Base-by-base conservation (phyloP, 2,888 invertebrate genomes). In the Volucella inanis region DNA sequence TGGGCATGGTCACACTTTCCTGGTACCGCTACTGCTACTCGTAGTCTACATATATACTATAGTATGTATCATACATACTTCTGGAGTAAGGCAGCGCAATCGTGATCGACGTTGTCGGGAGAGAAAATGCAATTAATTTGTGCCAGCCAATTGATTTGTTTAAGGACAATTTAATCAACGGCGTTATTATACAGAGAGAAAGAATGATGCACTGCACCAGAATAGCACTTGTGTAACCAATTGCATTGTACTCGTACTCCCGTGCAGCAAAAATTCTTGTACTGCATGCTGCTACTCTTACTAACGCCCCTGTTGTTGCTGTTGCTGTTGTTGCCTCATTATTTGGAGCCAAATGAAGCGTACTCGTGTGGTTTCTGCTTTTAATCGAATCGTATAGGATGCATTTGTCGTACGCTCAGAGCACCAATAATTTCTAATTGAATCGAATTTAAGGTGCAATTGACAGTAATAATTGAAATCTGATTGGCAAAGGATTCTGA, bases 371-470 rank as follows among this genome's bases (percentile, higher is more conserved):
- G 68, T 79, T 50, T 52, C 47, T 70, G 55, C 45, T 38, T 65
- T 84, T 84, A 83, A 87, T 87, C 87, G 78, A 86, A 77, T 86
- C 79, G 75, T 76, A 77, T 82, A 78, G 83, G 76, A 75, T 75
- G 74, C 72, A 83, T 78, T 83, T 83, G 83, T 78, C 76, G 80
- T 79, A 62, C 38, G 85, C 80, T 64, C 55, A 83, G 74, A 80
- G 79, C 64, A 90, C 89, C 89, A 88, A 89, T 90, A 91, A 91
- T 91, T 91, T 90, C 90, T 91, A 91, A 91, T 91, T 91, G 91
- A 91, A 91, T 91, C 91, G 91, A 91, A 91, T 91, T 91, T 91
- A 90, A 91, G 91, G 91, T 91, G 91, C 91, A 91, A 90, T 90
- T 91, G 90, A 90, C 90, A 90, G 91, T 89, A 90, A 82, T 82